Evolutionary conservation across 2,113 vertebrate genomes (phyloP), one percentile per base, ranked within the genome.

Genomic region (Camelus bactrianus): DNA sequence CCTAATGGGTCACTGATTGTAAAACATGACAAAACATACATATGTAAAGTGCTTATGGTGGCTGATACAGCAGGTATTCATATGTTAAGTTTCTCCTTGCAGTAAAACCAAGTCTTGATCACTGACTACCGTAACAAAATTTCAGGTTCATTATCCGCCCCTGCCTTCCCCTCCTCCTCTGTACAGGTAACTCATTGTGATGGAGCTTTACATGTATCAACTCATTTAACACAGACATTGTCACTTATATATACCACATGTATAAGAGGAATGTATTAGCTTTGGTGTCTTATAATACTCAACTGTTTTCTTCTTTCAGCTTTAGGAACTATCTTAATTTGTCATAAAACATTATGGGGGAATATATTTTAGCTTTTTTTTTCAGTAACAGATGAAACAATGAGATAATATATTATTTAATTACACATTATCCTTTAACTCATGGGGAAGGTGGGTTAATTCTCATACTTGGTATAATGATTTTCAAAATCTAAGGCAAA

Each of bases 21-120:
- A 76, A 67, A 92, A 84, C 80, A 92, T 14, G n/a, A 62, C 26
- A 91, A 84, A 95, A 65, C 5, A 16, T 13, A 24, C 8, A 77
- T 13, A 77, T 13, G 56, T 56, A 67, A 84, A 89, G 52, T 72
- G 60, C 17, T 73, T 73, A 79, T 15, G 64, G 60, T 85, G 56
- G 56, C 58, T 88, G 88, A 77, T 15, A 79, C 10, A 85, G 46
- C 32, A 91, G 28, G 56, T 65, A 90, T 69, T 73, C 17, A n/a
- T 48, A 81, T 89, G 58, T 73, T 88, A 91, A 91, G 87, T 26
- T 60, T 5, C 8, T 48, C 19, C 11, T 62, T 46, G 60, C 17
- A 93, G 42, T 70, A 85, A 95, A 94, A 76, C 58, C 80, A 96
- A 92, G 56, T 80, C 65, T 95, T 86, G 14, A 42, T 81, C 54